Evolutionary conservation across 2,797 vertebrate species (phyloP).

Genomic region (Cyprinella venusta): DNA sequence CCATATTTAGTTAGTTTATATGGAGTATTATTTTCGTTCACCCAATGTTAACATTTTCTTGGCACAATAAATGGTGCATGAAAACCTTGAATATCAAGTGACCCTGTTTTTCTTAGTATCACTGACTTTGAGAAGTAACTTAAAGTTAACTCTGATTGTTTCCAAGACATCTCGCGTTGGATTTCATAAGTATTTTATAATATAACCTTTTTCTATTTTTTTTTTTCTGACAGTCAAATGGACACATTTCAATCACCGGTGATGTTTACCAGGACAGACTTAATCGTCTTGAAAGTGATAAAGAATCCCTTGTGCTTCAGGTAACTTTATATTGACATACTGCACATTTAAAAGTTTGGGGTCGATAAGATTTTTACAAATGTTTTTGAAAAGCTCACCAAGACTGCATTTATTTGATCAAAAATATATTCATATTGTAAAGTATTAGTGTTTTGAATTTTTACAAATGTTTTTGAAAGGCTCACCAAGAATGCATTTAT

Average conservation of each 20-base stretch:
- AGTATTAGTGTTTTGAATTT: no score
- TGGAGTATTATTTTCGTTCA: slow-evolving; percentile 49
- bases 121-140: slow-evolving; percentile 3
- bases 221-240: slow-evolving; percentile 83
- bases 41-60: slow-evolving; percentile 71
- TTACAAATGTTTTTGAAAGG: not conserved
- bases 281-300: slow-evolving; percentile 91
- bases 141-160: not conserved
- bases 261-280: slow-evolving; percentile 96
- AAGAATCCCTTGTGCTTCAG: slow-evolving; percentile 97
- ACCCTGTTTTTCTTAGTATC: not conserved
- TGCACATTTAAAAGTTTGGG: not conserved
- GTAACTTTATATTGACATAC: slow-evolving; percentile 67
- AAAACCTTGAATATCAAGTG: slow-evolving; percentile 18
- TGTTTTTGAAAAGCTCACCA: not conserved
- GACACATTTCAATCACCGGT: slow-evolving; percentile 86
- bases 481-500: not conserved
- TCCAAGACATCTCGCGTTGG: not conserved
- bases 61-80: slow-evolving; percentile 48
- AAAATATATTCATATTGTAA: no score
- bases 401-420: not conserved
- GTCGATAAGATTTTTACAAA: not conserved
- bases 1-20: slow-evolving; percentile 61
- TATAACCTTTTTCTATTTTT: no score
- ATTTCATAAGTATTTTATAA: not conserved